Evolutionary conservation across 1,140 invertebrate genomes (phyloP).

Genomic region (Temnothorax longispinosus): DNA sequence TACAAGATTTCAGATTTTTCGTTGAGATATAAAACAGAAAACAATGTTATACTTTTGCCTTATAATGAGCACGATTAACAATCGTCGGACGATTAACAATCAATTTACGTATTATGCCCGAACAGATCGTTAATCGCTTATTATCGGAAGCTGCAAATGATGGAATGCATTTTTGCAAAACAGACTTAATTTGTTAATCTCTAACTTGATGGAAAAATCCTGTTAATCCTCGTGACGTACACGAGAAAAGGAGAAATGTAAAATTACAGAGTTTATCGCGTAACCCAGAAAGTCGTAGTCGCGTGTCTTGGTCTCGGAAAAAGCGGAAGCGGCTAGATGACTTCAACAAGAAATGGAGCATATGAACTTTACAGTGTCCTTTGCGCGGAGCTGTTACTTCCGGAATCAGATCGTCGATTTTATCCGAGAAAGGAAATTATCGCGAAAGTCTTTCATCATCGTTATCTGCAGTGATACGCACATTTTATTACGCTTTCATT

Average conservation of each 20-base stretch:
- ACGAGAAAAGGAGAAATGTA: slow-evolving; percentile 16
- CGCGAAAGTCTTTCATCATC: neutral
- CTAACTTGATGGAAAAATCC: neutral
- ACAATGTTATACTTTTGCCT: neutral
- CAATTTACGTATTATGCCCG: neutral
- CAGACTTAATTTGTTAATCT: neutral
- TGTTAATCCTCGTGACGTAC: neutral
- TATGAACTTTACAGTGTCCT: neutral
- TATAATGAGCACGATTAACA: neutral
- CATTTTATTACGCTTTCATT: neutral
- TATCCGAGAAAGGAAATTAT: neutral
- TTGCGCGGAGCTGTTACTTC: neutral
- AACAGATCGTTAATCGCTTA: neutral
- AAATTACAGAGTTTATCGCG: slow-evolving; percentile 30
- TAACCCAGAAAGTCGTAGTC: slow-evolving; percentile 28
- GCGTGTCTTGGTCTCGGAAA: slow-evolving; percentile 1
- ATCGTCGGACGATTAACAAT: neutral
- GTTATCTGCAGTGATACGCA: neutral
- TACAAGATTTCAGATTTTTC: neutral
- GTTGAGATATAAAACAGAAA: neutral
- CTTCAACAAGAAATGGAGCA: slow-evolving; percentile 51
- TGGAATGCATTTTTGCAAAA: neutral
- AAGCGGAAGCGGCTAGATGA: slow-evolving; percentile 8
- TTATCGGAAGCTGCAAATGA: neutral
- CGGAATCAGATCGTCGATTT: neutral